These are phyloP conservation scores for Lacerta bilineata DNA, from an alignment of 2,797 vertebrate species.

Conservation along the genomic window DNA sequence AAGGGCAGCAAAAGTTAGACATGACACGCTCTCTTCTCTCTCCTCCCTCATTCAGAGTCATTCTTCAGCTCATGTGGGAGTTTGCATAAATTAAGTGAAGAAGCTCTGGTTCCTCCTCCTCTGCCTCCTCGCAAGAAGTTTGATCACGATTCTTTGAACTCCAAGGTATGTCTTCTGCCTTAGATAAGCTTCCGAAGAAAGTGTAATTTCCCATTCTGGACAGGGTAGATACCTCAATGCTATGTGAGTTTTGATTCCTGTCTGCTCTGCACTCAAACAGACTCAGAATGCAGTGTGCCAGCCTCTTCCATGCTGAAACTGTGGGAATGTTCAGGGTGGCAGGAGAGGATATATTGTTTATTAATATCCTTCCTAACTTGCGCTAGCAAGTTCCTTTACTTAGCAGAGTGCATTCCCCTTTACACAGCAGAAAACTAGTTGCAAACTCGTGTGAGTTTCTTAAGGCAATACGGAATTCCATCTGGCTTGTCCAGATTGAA, in stretches of 20 bases:
- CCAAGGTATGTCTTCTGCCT: slow-evolving; percentile 81
- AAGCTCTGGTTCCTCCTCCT: slow-evolving; percentile 90
- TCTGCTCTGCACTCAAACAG: neutral
- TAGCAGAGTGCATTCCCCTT: too few relatives aligned
- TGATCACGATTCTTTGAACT: slow-evolving; percentile 85
- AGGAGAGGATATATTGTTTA: too few relatives aligned
- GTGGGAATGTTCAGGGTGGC: too few relatives aligned
- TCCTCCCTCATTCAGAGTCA: slow-evolving; percentile 79
- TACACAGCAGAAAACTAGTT: too few relatives aligned
- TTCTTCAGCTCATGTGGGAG: slow-evolving; percentile 93
- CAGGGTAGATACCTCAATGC: neutral
- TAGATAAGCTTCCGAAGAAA: neutral
- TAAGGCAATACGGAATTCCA: too few relatives aligned
- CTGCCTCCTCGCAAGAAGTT: slow-evolving; percentile 93
- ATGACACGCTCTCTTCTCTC: neutral
- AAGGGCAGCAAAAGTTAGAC: neutral
- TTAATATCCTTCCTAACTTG: too few relatives aligned
- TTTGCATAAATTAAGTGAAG: slow-evolving; percentile 91
- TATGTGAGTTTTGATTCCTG: neutral
- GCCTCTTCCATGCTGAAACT: neutral
- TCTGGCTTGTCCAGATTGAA: too few relatives aligned
- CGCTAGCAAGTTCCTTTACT: too few relatives aligned
- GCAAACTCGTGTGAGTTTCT: too few relatives aligned
- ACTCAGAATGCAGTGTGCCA: neutral
- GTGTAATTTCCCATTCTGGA: neutral